Evolutionary conservation across 2,113 vertebrate species (phyloP).

Genomic region (Dissostichus mawsoni): DNA sequence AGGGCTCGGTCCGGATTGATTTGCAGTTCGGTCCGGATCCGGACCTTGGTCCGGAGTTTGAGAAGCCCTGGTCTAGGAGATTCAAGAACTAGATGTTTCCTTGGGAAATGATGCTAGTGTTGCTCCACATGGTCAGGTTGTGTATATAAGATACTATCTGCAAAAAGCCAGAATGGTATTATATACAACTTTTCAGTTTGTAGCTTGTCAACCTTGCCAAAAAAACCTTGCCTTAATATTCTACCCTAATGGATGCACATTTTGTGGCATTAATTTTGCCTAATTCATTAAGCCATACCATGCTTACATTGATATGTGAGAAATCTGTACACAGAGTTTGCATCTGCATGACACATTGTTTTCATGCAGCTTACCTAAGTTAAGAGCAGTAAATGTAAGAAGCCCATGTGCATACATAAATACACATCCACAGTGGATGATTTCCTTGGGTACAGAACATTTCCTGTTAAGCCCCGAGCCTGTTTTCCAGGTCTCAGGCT

Average conservation of each 20-base stretch:
- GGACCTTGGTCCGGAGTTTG: too few relatives aligned
- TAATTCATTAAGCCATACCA: too few relatives aligned
- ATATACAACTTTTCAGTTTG: neutral
- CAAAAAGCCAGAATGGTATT: neutral
- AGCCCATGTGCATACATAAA: neutral
- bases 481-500: too few relatives aligned
- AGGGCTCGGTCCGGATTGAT: too few relatives aligned
- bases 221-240: too few relatives aligned
- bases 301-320: neutral
- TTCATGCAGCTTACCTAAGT: neutral
- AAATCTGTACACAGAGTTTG: neutral
- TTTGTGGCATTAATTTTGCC: too few relatives aligned
- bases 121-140: neutral
- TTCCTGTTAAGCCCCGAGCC: too few relatives aligned
- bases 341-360: neutral
- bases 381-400: too few relatives aligned
- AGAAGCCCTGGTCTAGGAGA: too few relatives aligned
- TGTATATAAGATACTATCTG: neutral
- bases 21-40: too few relatives aligned
- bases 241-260: neutral
- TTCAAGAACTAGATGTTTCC: neutral
- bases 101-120: neutral
- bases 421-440: neutral
- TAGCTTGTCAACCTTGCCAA: neutral
- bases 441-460: neutral